Evolutionary conservation across 2,113 vertebrate species (phyloP).

Genomic region (Psittacula cyanocephala): DNA sequence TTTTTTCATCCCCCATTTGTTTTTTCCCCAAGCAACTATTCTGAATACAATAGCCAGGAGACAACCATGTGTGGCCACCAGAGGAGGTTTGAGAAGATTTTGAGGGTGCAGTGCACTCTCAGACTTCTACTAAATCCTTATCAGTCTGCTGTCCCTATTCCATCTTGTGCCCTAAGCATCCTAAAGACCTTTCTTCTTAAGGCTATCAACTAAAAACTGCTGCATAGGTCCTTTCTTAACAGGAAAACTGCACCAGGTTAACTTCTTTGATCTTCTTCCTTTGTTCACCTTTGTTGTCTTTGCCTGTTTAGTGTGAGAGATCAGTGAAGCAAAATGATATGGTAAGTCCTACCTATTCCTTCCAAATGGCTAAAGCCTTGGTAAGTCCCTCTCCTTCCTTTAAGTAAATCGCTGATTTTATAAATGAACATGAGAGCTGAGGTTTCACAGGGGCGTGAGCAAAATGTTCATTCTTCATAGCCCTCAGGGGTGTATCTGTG

Average conservation of each 20-base stretch:
- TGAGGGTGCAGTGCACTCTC: neutral
- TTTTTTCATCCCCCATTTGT: neutral
- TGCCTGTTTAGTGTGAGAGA: neutral
- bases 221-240: neutral
- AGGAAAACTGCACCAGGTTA: neutral
- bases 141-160: neutral
- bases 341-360: neutral
- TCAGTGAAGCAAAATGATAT: neutral
- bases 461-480: neutral
- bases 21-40: neutral
- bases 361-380: neutral
- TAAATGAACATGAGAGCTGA: neutral
- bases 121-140: neutral
- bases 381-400: neutral
- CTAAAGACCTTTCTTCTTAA: neutral
- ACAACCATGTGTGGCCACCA: neutral
- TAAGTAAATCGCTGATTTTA: neutral
- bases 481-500: accelerated
- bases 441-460: neutral
- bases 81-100: neutral
- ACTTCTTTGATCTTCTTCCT: neutral
- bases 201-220: neutral
- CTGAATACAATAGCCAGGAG: neutral
- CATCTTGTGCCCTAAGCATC: neutral
- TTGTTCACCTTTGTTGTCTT: neutral